Conservation (phyloP, 2,797 vertebrate genomes). For the Eospalax fontanierii region DNA sequence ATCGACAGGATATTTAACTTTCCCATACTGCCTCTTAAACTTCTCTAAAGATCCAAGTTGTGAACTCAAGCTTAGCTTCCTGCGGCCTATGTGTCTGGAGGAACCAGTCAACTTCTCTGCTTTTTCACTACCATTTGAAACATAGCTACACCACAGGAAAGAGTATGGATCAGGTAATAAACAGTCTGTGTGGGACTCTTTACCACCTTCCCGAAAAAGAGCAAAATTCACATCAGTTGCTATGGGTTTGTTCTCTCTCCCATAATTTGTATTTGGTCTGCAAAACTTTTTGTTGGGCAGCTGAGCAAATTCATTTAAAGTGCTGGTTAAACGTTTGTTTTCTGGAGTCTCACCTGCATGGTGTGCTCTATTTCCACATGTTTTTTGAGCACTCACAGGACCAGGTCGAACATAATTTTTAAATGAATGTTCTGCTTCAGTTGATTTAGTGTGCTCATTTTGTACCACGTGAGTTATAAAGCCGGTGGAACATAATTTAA, state of each 20-base stretch:
- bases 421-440: conserved; percentile 78
- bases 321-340: conserved; percentile 71
- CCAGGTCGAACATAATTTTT: conserved; percentile 86
- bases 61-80: conserved; percentile 89
- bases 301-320: conserved; percentile 70
- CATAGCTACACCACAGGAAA: conserved; percentile 56
- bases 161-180: conserved; percentile 49
- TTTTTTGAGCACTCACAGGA: conserved; percentile 82
- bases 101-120: conserved; percentile 66
- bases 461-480: conserved; percentile 79
- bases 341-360: conserved; percentile 70
- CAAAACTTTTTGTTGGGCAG: conserved; percentile 46
- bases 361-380: conserved; percentile 79
- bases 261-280: conserved; percentile 58
- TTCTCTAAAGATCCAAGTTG: conserved; percentile 94
- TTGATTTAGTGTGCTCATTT: conserved; percentile 59
- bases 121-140: conserved; percentile 72
- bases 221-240: conserved; percentile 40
- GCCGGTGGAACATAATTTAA: conserved; percentile 83
- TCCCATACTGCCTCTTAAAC: conserved; percentile 94
- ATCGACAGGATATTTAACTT: conserved; percentile 40
- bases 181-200: conserved; percentile 8
- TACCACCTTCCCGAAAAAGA: conserved; percentile 38
- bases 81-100: conserved; percentile 61
- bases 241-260: conserved; percentile 67